Conservation (phyloP, 64 coral and sea anemone genomes). For the Cladopsammia gracilis region DNA sequence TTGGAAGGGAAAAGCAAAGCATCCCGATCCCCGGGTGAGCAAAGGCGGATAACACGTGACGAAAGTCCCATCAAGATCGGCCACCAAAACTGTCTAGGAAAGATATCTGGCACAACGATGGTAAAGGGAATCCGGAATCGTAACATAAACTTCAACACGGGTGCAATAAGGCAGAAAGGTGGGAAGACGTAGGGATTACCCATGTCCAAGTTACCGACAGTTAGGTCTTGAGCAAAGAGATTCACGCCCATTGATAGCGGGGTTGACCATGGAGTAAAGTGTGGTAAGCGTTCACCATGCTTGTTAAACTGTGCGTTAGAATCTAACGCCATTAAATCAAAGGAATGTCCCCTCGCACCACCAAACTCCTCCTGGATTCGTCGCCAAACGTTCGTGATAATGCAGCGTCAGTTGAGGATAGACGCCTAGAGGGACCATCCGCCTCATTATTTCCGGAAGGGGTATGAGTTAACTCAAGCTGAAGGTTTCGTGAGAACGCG, state of each 20-base stretch:
- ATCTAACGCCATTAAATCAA: conserved; percentile 22
- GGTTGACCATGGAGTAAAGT: background rate
- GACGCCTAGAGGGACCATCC: background rate
- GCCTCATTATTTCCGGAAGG: background rate
- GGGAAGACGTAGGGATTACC: conserved; percentile 19
- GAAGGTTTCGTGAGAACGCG: background rate
- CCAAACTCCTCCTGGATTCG: background rate
- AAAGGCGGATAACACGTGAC: no score
- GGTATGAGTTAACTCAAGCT: background rate
- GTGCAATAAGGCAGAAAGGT: background rate
- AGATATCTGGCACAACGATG: no score
- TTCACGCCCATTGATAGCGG: background rate
- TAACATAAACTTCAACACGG: no score
- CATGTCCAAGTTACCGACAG: no score
- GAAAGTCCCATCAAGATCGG: no score
- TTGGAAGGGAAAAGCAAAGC: no score
- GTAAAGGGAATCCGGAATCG: no score
- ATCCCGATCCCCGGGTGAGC: no score
- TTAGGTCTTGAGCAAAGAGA: conserved; percentile 35
- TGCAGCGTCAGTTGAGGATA: background rate
- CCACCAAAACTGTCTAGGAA: no score
- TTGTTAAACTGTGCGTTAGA: background rate
- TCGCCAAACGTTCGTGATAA: background rate
- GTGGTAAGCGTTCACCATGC: background rate
- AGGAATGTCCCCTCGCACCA: background rate